Percentiles rank a stretch among this genome's conserved stretches.
Evolutionary conservation across 2,888 invertebrate species (phyloP).

Genomic region (Drosophila tripunctata): DNA sequence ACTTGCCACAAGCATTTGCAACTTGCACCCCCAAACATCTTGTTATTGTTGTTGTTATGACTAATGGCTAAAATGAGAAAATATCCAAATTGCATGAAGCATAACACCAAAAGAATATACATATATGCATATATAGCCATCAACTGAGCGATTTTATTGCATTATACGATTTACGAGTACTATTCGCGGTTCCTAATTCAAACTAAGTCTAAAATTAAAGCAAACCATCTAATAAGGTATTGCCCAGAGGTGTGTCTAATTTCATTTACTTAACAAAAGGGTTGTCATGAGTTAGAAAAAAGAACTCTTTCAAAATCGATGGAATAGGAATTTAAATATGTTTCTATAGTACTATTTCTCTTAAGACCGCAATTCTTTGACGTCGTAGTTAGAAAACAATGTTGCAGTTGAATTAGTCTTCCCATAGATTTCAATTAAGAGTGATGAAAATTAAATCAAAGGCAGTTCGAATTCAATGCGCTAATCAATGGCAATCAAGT

Average conservation of each 20-base stretch:
- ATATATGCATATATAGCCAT: too few species aligned
- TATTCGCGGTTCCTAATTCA: slow-evolving; percentile 19
- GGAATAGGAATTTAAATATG: too few species aligned
- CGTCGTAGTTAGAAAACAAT: slow-evolving; percentile 10
- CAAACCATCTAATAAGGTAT: not conserved
- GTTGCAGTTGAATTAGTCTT: not conserved
- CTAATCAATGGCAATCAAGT: slow-evolving; percentile 65
- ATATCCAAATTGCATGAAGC: slow-evolving; percentile 54
- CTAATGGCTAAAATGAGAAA: slow-evolving; percentile 45
- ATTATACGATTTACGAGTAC: not conserved
- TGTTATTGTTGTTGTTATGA: slow-evolving; percentile 47
- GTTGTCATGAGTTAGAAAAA: too few species aligned
- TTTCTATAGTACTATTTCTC: not conserved
- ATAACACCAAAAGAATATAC: slow-evolving; percentile 19
- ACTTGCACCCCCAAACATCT: slow-evolving; percentile 20
- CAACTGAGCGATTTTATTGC: slow-evolving; percentile 36
- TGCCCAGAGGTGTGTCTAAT: not conserved
- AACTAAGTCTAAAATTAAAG: slow-evolving; percentile 38
- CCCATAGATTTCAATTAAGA: slow-evolving; percentile 36
- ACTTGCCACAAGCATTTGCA: slow-evolving; percentile 39
- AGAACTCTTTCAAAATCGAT: too few species aligned
- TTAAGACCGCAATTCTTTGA: not conserved
- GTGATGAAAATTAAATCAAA: slow-evolving; percentile 30
- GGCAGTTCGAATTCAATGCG: not conserved
- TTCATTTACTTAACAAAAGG: not conserved